Evolutionary conservation across 2,113 vertebrate species (phyloP).

Genomic region (Embiotoca jacksoni): DNA sequence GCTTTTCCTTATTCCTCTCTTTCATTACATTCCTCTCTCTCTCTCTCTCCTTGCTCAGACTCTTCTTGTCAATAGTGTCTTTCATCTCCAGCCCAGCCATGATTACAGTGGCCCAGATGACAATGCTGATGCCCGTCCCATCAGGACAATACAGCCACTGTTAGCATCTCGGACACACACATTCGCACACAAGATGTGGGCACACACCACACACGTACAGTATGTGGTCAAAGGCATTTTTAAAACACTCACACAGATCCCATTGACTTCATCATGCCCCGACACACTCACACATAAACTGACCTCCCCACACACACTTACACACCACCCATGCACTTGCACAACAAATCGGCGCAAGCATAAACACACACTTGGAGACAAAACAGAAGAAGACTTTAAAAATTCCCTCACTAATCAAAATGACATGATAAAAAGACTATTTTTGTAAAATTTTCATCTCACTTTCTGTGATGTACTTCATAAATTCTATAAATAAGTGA

Average conservation of each 20-base stretch:
- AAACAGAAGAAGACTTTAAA: not conserved
- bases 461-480: constrained; percentile 40
- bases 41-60: constrained; percentile 39
- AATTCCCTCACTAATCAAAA: not conserved
- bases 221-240: constrained; percentile 20
- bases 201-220: constrained; percentile 41
- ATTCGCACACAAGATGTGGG: constrained; percentile 25
- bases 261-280: constrained; percentile 1
- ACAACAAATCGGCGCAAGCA: not conserved
- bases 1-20: constrained; percentile 46
- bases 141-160: constrained; percentile 78
- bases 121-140: constrained; percentile 62
- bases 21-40: constrained; percentile 55
- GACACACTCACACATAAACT: constrained; percentile 7
- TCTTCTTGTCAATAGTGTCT: constrained; percentile 76
- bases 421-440: constrained; percentile 28
- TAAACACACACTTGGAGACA: not conserved
- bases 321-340: not conserved
- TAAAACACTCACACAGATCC: constrained; percentile 13
- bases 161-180: constrained; percentile 41
- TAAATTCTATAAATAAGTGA: constrained; percentile 70
- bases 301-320: constrained; percentile 13
- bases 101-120: constrained; percentile 79
- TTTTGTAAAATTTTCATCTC: constrained; percentile 48
- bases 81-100: constrained; percentile 73